These are phyloP conservation scores for Drosophila busckii DNA, from an alignment of 1,140 invertebrate species.

Conservation along the genomic window DNA sequence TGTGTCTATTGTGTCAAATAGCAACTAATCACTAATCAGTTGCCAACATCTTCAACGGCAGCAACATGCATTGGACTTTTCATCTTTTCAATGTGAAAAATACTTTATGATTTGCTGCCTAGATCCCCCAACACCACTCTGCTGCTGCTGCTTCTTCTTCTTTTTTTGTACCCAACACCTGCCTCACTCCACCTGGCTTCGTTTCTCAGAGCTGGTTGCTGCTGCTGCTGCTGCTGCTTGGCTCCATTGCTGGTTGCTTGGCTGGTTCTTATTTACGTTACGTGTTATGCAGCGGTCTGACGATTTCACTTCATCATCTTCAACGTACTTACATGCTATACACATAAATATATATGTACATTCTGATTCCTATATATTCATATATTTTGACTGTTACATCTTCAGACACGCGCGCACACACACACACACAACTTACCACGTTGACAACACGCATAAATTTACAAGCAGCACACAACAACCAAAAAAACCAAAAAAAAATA, in stretches of 20 bases:
- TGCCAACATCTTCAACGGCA: slow-evolving; percentile 28
- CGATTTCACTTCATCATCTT: slow-evolving; percentile 54
- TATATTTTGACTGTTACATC: no score
- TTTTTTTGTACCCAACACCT: not conserved
- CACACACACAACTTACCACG: no score
- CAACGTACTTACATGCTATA: slow-evolving; percentile 14
- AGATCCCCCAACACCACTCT: not conserved
- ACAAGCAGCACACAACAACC: no score
- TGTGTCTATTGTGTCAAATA: slow-evolving; percentile 47
- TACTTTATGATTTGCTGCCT: slow-evolving; percentile 24
- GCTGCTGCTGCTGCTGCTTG: not conserved
- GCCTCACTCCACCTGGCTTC: slow-evolving; percentile 2
- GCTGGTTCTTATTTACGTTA: slow-evolving; percentile 59
- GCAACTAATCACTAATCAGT: slow-evolving; percentile 69
- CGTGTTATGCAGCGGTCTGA: slow-evolving; percentile 38
- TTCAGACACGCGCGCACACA: no score
- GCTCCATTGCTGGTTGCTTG: slow-evolving; percentile 25
- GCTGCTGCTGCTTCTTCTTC: not conserved
- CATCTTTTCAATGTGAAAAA: slow-evolving; percentile 34
- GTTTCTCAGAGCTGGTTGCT: slow-evolving; percentile 13
- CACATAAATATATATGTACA: not conserved
- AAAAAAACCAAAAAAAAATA: no score
- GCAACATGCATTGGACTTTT: slow-evolving; percentile 19
- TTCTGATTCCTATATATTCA: not conserved
- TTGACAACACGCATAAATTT: no score